Evolutionary conservation across 2,797 vertebrate species (phyloP).

Genomic region (Botia almorhae): DNA sequence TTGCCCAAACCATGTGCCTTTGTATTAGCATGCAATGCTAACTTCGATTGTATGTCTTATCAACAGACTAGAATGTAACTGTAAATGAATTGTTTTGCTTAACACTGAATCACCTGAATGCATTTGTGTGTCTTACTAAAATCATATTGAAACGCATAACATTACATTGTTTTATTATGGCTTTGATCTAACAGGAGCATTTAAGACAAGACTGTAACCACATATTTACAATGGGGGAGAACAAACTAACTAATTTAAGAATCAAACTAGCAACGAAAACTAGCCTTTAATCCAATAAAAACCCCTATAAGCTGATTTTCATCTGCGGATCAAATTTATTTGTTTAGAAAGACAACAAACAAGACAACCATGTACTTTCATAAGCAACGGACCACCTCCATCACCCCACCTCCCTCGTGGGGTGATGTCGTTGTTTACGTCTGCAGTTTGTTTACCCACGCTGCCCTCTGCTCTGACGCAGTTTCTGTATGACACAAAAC

Average conservation of each 20-base stretch:
- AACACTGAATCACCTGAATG: not conserved
- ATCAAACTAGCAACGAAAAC: not conserved
- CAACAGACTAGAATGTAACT: not conserved
- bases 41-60: not conserved
- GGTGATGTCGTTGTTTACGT: constrained; percentile 50
- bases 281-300: not conserved
- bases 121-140: not conserved
- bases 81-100: not conserved
- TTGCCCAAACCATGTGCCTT: not conserved
- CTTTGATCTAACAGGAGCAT: not conserved
- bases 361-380: not conserved
- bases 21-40: constrained; percentile 1
- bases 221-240: not conserved
- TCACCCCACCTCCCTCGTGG: not conserved
- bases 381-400: not conserved
- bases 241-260: not conserved
- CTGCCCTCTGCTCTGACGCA: constrained; percentile 62
- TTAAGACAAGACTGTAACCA: not conserved
- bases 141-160: not conserved
- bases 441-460: constrained; percentile 58
- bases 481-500: constrained; percentile 58
- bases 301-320: not conserved
- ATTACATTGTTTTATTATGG: not conserved
- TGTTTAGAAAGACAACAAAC: not conserved
- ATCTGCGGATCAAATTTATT: not conserved